phyloP scores from a whole-genome alignment of 2,113 vertebrate genomes.

The Zonotrichia leucophrys region DNA sequence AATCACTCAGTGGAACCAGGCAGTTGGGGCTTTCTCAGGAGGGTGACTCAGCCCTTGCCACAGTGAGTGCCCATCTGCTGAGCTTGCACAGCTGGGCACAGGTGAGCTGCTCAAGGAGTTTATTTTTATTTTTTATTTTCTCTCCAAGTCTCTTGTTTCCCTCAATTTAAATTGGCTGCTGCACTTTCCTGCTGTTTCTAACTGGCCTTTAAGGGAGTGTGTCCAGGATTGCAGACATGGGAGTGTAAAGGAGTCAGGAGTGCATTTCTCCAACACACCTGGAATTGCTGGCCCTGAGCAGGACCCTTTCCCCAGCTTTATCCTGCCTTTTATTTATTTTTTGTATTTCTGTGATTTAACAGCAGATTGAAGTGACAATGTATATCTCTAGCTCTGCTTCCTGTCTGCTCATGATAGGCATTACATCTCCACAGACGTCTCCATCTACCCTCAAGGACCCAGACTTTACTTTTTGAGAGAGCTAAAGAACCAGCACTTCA shows the following conservation, averaged over 20 bases:
- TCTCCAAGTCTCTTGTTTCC: background rate
- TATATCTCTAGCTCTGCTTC: background rate
- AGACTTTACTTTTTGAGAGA: background rate
- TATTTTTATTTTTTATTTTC: background rate
- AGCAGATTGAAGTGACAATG: background rate
- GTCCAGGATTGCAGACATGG: background rate
- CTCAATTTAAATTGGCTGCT: background rate
- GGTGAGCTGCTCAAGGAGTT: background rate
- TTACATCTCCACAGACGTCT: background rate
- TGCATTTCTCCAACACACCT: background rate
- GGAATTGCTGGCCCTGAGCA: background rate
- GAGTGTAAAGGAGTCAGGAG: background rate
- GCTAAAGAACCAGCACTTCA: background rate
- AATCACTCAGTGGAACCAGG: background rate
- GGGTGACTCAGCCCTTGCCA: background rate
- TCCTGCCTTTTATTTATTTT: background rate
- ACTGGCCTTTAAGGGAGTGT: background rate
- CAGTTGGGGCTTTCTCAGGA: background rate
- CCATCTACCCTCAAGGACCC: background rate
- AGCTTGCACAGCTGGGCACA: background rate
- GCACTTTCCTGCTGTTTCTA: background rate
- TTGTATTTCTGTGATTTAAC: background rate
- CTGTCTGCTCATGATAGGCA: background rate
- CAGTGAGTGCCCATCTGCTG: background rate
- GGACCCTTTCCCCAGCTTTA: background rate